Evolutionary conservation across 2,113 vertebrate species (phyloP).

Genomic region (Atherinomorus stipes): DNA sequence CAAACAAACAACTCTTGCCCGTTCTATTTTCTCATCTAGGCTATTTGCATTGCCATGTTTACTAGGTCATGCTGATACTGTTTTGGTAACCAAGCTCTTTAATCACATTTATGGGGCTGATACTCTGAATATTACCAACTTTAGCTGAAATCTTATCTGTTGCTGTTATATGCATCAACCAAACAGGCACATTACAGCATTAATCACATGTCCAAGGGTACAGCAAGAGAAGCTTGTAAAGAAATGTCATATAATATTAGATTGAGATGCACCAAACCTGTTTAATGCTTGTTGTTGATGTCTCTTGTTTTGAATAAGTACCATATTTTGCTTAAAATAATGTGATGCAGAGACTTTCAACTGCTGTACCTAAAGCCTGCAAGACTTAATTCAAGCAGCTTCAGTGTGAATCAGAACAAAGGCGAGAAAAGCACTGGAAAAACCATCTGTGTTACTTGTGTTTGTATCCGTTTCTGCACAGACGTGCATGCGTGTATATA

Average conservation of each 20-base stretch:
- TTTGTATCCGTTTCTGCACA: neutral
- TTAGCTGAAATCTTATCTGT: neutral
- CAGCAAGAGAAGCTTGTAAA: neutral
- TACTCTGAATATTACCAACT: neutral
- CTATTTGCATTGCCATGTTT: neutral
- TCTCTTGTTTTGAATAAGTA: neutral
- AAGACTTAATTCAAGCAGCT: neutral
- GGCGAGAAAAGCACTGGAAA: constrained; percentile 1
- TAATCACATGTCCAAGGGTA: neutral
- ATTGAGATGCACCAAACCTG: neutral
- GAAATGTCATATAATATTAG: neutral
- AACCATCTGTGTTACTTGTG: neutral
- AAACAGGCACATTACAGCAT: neutral
- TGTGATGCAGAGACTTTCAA: neutral
- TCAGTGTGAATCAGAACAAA: neutral
- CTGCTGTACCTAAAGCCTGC: neutral
- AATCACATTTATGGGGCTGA: constrained; percentile 10
- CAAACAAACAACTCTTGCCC: neutral
- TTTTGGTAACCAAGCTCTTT: constrained; percentile 7
- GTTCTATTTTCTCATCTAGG: neutral
- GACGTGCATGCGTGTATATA: neutral
- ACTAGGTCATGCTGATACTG: neutral
- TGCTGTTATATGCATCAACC: neutral
- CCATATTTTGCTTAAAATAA: neutral
- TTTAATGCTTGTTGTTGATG: neutral